These are phyloP conservation scores for Paramormyrops kingsleyae DNA, from an alignment of 2,113 vertebrate genomes.

Conservation along the genomic window DNA sequence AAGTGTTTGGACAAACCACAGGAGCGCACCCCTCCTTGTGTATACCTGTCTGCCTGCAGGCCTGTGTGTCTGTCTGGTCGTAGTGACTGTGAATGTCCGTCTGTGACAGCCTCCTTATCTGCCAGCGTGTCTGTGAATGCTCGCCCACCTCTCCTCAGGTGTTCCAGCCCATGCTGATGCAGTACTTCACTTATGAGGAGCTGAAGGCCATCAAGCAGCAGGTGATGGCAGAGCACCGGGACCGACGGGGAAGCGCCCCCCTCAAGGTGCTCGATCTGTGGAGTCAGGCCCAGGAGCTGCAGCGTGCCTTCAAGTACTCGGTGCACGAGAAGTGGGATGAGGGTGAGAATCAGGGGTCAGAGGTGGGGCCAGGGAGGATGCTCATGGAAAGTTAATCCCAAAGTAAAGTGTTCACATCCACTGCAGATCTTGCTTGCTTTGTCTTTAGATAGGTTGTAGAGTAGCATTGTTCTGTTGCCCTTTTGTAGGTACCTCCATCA, in stretches of 20 bases:
- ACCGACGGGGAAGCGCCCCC: slow-evolving; percentile 64
- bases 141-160: slow-evolving; percentile 62
- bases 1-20: not conserved
- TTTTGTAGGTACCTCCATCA: not conserved
- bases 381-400: not conserved
- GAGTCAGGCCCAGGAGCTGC: slow-evolving; percentile 86
- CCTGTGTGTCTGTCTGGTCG: not conserved
- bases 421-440: not conserved
- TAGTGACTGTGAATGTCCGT: not conserved
- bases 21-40: not conserved
- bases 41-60: not conserved
- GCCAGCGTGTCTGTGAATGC: not conserved
- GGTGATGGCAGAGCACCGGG: slow-evolving; percentile 91
- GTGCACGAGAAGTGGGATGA: slow-evolving; percentile 85
- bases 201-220: slow-evolving; percentile 96
- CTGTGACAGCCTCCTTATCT: too few species aligned
- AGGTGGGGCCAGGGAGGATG: not conserved
- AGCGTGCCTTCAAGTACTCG: slow-evolving; percentile 87
- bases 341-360: slow-evolving; percentile 57
- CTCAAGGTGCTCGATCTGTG: slow-evolving; percentile 77
- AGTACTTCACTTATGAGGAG: slow-evolving; percentile 96
- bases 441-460: not conserved
- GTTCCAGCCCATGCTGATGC: slow-evolving; percentile 98
- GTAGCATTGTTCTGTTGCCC: not conserved
- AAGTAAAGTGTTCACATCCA: not conserved